Base-by-base conservation (phyloP, 2,113 vertebrate genomes). In the Hippocampus zosterae region DNA sequence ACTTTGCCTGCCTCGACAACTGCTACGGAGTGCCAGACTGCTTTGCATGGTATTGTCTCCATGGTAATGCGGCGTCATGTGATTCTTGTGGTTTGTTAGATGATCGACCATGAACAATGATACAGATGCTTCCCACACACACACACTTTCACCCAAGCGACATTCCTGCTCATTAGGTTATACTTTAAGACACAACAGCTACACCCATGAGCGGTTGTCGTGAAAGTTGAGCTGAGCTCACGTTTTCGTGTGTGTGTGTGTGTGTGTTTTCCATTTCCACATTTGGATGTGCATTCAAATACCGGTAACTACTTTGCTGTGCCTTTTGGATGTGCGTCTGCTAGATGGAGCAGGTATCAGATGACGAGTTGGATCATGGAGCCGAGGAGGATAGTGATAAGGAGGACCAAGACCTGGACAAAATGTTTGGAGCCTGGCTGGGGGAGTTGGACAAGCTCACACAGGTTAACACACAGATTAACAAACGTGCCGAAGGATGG, bases 371-470 rank as follows among this genome's bases (percentile, higher is more conserved):
- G 89, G 96, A 98, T 83, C 97, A 99, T 89, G 96, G 94, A 64
- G 95, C 95, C 0, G 97, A 99, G 87, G 97, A 98, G 89, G 97
- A 99, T 74, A 98, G 96, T 52, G 97, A 99, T 87, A 98, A 98
- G 87, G 97, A 99, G 89, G 97, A 99, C 86, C 96, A 98, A 80
- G 96, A 99, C 87, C 91, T 99, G 65, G 97, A 99, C 88, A 97
- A 98, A 90, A 99, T 99, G 97, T 99, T 98, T 90, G 97, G 97
- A 15, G 96, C 93, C 70, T 99, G 97, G 97, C 91, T 99, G 37
- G 97, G 97, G n/a, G 97, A 90, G 68, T 71, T 87, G 56, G 84
- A 89, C 78, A 89, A 89, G 68, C 85, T 90, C 59, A 90, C 89
- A 67, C 88, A 90, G 88, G 88, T 90, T 50, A 81, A 72, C 91